Evolutionary conservation across 2,888 invertebrate genomes (phyloP), one percentile per base, ranked within the genome.

Genomic region (Xestia xanthographa): DNA sequence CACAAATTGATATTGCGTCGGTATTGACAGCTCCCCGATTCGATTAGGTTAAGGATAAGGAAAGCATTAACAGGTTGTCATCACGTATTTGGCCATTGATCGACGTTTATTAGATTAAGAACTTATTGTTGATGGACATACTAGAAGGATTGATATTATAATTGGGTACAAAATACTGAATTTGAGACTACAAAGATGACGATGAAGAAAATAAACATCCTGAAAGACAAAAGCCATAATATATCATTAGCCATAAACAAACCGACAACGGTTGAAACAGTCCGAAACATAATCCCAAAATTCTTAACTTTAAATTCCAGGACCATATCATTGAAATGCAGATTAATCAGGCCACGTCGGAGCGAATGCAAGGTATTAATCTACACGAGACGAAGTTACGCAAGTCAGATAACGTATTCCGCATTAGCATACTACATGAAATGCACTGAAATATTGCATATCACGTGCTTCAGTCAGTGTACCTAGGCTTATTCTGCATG

Each of bases 381-480:
- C 78, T 72, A 53, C 53, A 58, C 53, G 48, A 76, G 77, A 43
- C 62, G 58, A 75, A 83, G 80, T 87, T 81, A 78, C 62, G 75
- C 63, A 74, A 80, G 75, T 26, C 60, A 68, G 73, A 80, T 87
- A 86, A 86, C 75, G 66, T 86, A 87, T 72, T 86, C 72, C 58
- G 29, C 69, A 86, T 88, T 86, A 77, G 85, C 87, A 88, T 88
- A 89, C 78, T 84, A 82, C 84, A 82, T 77, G 69, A 70, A 82
- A 77, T 80, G 83, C 78, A 78, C 71, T 76, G 67, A 80, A 79
- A 66, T 72, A 84, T 87, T 80, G 78, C 83, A 78, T 66, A 34
- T 65, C 41, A 53, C 17, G 72, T 34, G 67, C 71, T 79, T 80
- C 74, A 86, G 69, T 83, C 68, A 83, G 69, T 22, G 29, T n/a